Conservation (phyloP, 2,888 invertebrate genomes). For the Thelaira solivaga region DNA sequence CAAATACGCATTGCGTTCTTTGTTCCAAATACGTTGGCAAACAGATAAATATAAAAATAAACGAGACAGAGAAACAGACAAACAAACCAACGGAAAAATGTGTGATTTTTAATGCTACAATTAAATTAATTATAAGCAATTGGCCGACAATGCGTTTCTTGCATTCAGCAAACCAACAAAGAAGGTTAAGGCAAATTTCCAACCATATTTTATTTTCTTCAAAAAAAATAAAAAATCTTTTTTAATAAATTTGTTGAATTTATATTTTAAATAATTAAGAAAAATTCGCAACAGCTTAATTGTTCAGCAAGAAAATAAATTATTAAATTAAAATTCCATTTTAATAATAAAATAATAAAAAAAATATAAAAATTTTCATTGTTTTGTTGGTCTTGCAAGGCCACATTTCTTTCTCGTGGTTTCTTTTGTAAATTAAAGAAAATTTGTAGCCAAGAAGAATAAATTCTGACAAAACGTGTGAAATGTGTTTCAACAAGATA, state of each 20-base stretch:
- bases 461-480: constrained; percentile 22
- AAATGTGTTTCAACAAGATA: too few species aligned
- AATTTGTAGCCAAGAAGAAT: too few species aligned
- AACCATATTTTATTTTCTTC: background rate
- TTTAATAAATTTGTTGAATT: background rate
- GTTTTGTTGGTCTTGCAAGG: too few species aligned
- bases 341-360: too few species aligned
- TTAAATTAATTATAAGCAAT: constrained; percentile 2
- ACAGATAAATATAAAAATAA: background rate
- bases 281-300: too few species aligned
- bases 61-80: background rate
- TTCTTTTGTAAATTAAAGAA: too few species aligned
- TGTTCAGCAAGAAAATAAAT: too few species aligned
- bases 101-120: constrained; percentile 1
- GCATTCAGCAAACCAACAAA: background rate
- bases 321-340: too few species aligned
- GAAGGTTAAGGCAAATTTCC: constrained; percentile 1
- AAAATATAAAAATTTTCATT: too few species aligned
- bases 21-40: constrained; percentile 32
- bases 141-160: background rate
- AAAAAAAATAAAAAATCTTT: background rate
- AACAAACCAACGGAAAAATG: background rate
- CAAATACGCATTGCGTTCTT: constrained; percentile 18
- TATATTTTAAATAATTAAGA: background rate
- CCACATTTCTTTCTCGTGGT: too few species aligned